Percentiles rank a stretch among this genome's conserved stretches.
Conservation (phyloP, 1,140 invertebrate species). For the Pogonognathellus flavescens region DNA sequence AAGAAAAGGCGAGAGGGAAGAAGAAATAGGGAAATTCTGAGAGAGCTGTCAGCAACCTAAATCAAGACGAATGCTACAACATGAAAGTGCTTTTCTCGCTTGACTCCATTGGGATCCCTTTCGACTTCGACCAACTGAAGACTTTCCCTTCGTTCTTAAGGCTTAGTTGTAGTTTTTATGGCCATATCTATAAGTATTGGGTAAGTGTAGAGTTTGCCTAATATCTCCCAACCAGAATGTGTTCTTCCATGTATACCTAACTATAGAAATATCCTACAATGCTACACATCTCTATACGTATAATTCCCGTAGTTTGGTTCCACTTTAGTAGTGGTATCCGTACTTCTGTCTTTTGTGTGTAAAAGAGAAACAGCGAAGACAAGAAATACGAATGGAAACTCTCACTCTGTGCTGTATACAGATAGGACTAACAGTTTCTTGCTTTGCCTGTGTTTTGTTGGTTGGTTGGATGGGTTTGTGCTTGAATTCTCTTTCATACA, state of each 20-base stretch:
- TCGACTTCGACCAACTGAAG: constrained; percentile 52
- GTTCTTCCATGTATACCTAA: neutral
- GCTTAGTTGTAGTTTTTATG: neutral
- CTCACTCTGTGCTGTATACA: too few species aligned
- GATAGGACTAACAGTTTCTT: too few species aligned
- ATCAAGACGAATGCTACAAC: constrained; percentile 68
- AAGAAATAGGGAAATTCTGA: constrained; percentile 65
- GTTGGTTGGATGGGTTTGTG: too few species aligned
- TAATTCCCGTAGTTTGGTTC: too few species aligned
- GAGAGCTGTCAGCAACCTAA: constrained; percentile 66
- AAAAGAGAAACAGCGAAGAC: too few species aligned
- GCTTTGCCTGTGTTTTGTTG: too few species aligned
- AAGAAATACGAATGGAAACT: too few species aligned
- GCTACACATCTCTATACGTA: too few species aligned
- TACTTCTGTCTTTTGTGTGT: too few species aligned
- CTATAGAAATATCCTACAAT: too few species aligned
- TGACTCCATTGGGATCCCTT: constrained; percentile 65
- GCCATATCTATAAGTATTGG: neutral
- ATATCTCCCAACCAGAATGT: neutral
- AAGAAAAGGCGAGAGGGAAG: constrained; percentile 21
- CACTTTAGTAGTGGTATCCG: too few species aligned
- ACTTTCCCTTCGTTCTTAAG: constrained; percentile 54
- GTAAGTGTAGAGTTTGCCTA: neutral
- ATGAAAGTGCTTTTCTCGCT: constrained; percentile 67
- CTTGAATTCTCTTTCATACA: too few species aligned